Percentiles rank a stretch among this genome's conserved stretches.
Evolutionary conservation across 2,113 vertebrate species (phyloP).

Genomic region (Gambusia holbrooki): DNA sequence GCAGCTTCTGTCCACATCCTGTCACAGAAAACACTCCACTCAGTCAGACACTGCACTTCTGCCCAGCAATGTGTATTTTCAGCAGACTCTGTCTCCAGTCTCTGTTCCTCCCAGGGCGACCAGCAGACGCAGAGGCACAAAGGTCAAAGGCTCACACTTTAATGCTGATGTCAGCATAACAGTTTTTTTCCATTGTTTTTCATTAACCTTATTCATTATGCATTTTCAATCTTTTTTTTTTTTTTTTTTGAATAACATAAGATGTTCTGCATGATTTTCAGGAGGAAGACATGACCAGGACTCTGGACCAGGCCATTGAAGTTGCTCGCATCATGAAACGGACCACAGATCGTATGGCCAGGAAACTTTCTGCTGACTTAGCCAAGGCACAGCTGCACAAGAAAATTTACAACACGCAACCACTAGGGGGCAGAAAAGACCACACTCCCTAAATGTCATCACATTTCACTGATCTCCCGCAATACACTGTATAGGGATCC

Average conservation of each 20-base stretch:
- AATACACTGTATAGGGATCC: too few relatives aligned
- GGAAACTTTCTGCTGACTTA: conserved; percentile 84
- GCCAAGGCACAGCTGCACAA: conserved; percentile 75
- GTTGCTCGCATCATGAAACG: conserved; percentile 86
- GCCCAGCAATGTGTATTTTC: conserved; percentile 72
- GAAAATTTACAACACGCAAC: conserved; percentile 49
- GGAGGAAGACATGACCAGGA: conserved; percentile 81
- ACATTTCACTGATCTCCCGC: background rate
- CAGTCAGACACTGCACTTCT: conserved; percentile 81
- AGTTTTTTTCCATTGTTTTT: background rate
- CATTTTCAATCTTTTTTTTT: too few relatives aligned
- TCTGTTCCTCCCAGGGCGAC: conserved; percentile 24
- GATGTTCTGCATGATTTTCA: conserved; percentile 35
- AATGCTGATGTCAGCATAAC: background rate
- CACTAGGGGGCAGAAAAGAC: conserved; percentile 56
- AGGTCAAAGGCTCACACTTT: conserved; percentile 46
- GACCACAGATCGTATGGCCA: conserved; percentile 88
- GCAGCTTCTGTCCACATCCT: conserved; percentile 21
- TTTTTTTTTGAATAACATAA: background rate
- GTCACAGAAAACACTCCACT: conserved; percentile 60
- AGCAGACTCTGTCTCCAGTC: conserved; percentile 39
- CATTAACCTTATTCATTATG: too few relatives aligned
- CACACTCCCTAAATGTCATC: conserved; percentile 8
- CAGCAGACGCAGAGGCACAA: conserved; percentile 50
- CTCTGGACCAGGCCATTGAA: conserved; percentile 87